Base-by-base conservation (phyloP, 2,888 invertebrate genomes). In the Timema podura region DNA sequence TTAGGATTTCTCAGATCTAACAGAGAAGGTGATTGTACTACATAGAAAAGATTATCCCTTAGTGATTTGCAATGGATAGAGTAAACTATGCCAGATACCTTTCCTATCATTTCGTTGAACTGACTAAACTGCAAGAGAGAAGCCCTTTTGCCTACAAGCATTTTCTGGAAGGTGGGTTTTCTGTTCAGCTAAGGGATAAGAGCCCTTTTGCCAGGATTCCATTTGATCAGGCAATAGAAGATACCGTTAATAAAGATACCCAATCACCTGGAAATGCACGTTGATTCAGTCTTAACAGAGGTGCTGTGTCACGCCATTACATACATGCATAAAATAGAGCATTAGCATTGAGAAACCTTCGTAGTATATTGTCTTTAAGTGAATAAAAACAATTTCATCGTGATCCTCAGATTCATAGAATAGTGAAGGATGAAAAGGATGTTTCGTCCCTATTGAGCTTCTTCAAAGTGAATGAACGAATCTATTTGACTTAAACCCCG, bases 361-460 rank as follows among this genome's bases (percentile, higher is more conserved):
- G 3, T 51, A 3, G 51, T 51, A 3, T 51, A 13, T 51, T 51
- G 51, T 51, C 3, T 13, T 51, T 51, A 13, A 51, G 11, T 2
- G 11, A 51, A n/a, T 1, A 51, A 51, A 51, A 11, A 13, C 51
- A 13, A n/a, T 13, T 2, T 13, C 51, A 51, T 51, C 51, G n/a
- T 3, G 51, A 51, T 51, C 51, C 3, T 3, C 51, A 51, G n/a
- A n/a, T 2, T 13, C 11, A 1, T 51, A 1, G 51, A 11, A 51
- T 51, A 51, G n/a, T 13, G 51, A 51, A 51, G n/a, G 51, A 51
- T 51, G 51, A 51, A 51, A 51, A 51, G 11, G 51, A 51, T 51
- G 51, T 51, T 51, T 51, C 51, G 1, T 51, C 51, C 3, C n/a
- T 51, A 51, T n/a, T 51, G 51, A 51, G n/a, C 11, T 51, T 11